Percentiles rank a stretch among this genome's conserved stretches.
These are phyloP conservation scores for Drosophila atroscutellata DNA, from an alignment of 2,888 invertebrate genomes.

Conservation along the genomic window DNA sequence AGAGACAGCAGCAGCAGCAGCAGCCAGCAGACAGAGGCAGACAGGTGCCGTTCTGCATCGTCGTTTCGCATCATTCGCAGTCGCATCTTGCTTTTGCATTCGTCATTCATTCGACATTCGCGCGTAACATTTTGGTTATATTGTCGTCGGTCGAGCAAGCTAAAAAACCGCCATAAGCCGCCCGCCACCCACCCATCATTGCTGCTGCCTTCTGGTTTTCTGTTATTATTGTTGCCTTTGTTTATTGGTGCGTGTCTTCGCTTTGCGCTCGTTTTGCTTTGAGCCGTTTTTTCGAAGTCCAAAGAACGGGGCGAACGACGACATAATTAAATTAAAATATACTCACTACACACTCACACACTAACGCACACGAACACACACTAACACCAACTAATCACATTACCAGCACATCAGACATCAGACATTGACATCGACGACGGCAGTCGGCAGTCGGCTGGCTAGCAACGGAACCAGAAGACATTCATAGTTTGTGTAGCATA, in stretches of 20 bases:
- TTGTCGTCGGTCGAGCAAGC: conserved; percentile 26
- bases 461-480: conserved; percentile 53
- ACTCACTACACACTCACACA: conserved; percentile 50
- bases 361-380: conserved; percentile 16
- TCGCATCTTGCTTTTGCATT: conserved; percentile 36
- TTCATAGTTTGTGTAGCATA: conserved; percentile 69
- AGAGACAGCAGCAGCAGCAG: conserved; percentile 4
- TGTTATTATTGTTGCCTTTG: conserved; percentile 71
- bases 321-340: conserved; percentile 79
- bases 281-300: conserved; percentile 65
- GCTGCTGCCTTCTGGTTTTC: conserved; percentile 28
- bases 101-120: conserved; percentile 47
- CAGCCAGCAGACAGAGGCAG: conserved; percentile 5
- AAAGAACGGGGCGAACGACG: conserved; percentile 38
- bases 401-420: conserved; percentile 71
- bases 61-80: conserved; percentile 31
- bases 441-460: conserved; percentile 32
- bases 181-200: conserved; percentile 9
- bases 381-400: conserved; percentile 68
- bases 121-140: conserved; percentile 19
- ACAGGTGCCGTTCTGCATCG: conserved; percentile 30
- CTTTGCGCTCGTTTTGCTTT: conserved; percentile 59
- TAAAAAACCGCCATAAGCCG: background rate
- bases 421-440: conserved; percentile 52
- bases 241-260: conserved; percentile 76